Evolutionary conservation across 2,113 vertebrate genomes (phyloP).

Genomic region (Thomomys bottae): DNA sequence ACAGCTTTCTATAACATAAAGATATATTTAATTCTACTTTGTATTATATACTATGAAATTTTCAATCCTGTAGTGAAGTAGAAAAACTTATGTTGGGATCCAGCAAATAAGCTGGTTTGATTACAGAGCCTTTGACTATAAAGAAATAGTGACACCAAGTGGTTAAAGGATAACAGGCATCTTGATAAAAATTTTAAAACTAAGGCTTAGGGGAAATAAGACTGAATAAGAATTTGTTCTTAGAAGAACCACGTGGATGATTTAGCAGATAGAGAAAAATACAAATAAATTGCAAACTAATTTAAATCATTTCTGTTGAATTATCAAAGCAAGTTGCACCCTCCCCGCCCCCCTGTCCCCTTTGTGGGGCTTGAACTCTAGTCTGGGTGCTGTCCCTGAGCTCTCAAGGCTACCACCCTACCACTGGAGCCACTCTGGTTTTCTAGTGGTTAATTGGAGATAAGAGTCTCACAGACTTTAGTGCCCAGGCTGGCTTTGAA

Average conservation of each 20-base stretch:
- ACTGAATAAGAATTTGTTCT: slow-evolving; percentile 23
- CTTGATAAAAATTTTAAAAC: slow-evolving; percentile 38
- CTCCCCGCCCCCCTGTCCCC: too few relatives aligned
- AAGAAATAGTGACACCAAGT: slow-evolving; percentile 79
- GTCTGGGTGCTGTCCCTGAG: too few relatives aligned
- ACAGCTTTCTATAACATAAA: background rate
- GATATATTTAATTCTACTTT: slow-evolving; percentile 27
- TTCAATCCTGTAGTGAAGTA: slow-evolving; percentile 37
- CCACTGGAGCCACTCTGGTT: too few relatives aligned
- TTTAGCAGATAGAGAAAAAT: slow-evolving; percentile 49
- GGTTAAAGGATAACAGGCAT: slow-evolving; percentile 57
- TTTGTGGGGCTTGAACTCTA: too few relatives aligned
- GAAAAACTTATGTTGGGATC: background rate
- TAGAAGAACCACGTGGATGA: background rate
- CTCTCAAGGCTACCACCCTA: too few relatives aligned
- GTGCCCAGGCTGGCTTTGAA: too few relatives aligned
- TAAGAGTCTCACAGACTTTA: too few relatives aligned
- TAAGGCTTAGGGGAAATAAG: background rate
- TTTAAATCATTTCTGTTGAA: background rate
- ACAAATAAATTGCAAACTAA: slow-evolving; percentile 21
- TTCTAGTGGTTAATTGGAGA: too few relatives aligned
- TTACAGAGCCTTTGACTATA: slow-evolving; percentile 35
- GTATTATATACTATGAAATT: background rate
- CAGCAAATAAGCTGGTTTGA: background rate
- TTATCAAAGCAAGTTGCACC: background rate